phyloP scores from a whole-genome alignment of 1,140 invertebrate species.

The Pogonus chalceus region DNA sequence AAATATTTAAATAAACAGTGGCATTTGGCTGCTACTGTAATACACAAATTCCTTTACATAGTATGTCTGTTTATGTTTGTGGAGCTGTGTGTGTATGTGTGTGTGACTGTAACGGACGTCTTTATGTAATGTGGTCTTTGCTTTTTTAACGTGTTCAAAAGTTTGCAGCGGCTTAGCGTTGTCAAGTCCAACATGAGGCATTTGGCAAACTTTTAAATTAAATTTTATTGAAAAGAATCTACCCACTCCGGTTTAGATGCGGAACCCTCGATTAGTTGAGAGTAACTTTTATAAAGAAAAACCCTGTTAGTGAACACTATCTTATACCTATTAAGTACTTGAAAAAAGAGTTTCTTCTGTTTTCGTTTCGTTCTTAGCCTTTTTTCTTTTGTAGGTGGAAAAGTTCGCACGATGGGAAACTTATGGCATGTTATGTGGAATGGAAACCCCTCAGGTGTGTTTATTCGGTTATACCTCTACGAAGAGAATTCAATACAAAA shows the following conservation, averaged over 20 bases:
- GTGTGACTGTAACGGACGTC: too few species aligned
- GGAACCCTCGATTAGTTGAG: not conserved
- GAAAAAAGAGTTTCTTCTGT: not conserved
- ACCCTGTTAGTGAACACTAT: constrained; percentile 7
- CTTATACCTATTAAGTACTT: constrained; percentile 6
- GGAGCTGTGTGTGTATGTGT: not conserved
- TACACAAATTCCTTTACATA: not conserved
- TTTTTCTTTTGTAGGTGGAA: not conserved
- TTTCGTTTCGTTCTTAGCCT: not conserved
- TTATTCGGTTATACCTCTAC: not conserved
- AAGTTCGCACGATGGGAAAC: not conserved
- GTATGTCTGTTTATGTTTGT: not conserved
- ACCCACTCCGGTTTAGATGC: not conserved
- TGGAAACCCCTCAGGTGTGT: not conserved
- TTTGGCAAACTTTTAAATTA: constrained; percentile 7
- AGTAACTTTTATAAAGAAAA: constrained; percentile 4
- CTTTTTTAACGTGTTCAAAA: not conserved
- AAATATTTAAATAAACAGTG: not conserved
- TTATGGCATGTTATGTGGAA: too few species aligned
- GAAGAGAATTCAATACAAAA: too few species aligned
- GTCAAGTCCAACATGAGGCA: not conserved
- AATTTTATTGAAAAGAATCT: constrained; percentile 6
- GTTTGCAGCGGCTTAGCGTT: not conserved
- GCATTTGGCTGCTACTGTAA: not conserved
- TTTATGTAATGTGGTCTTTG: not conserved